Evolutionary conservation across 2,113 vertebrate species (phyloP).

Genomic region (Podiceps cristatus): DNA sequence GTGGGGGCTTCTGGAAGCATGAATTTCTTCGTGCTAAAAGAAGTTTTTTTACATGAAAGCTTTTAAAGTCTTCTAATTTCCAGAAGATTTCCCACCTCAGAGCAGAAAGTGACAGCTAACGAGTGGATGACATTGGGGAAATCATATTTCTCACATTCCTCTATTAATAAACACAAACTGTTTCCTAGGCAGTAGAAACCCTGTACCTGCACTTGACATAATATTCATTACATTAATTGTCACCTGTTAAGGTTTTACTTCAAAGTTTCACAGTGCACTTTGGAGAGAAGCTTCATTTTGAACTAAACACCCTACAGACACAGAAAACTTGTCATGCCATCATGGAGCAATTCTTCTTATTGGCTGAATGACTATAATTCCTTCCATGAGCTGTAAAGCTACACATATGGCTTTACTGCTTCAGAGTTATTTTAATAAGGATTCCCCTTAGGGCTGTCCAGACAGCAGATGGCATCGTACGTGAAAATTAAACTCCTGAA

Average conservation of each 20-base stretch:
- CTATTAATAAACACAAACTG: rapidly evolving
- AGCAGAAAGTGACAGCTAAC: neutral
- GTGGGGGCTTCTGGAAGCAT: neutral
- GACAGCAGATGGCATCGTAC: conserved; percentile 14
- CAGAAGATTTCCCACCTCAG: neutral
- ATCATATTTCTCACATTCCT: neutral
- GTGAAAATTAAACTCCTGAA: neutral
- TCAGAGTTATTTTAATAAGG: conserved; percentile 28
- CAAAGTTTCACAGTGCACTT: neutral
- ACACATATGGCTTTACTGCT: neutral
- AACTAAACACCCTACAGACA: neutral
- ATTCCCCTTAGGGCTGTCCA: conserved; percentile 41
- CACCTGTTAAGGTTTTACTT: neutral
- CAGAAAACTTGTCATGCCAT: neutral
- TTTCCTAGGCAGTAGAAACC: neutral
- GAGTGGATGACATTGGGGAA: neutral
- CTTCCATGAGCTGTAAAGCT: conserved; percentile 11
- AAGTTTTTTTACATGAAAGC: neutral
- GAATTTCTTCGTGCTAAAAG: neutral
- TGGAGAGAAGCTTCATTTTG: neutral
- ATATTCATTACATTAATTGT: neutral
- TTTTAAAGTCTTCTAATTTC: neutral
- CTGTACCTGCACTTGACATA: rapidly evolving
- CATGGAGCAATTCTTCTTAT: neutral
- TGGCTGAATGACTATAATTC: neutral